Evolutionary conservation across 2,888 invertebrate genomes (phyloP).

Genomic region (Drosophila phalerata): DNA sequence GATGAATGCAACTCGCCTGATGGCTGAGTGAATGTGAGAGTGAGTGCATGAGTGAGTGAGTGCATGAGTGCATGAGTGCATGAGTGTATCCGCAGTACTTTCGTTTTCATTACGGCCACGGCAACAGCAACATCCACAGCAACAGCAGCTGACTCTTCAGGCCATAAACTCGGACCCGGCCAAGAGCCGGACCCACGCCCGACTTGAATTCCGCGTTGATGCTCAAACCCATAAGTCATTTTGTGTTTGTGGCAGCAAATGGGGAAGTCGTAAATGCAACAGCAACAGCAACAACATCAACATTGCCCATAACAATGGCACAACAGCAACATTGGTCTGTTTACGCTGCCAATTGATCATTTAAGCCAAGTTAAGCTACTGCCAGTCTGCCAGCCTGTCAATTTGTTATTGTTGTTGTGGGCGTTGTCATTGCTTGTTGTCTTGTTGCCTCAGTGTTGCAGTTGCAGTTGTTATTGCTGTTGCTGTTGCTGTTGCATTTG

Average conservation of each 20-base stretch:
- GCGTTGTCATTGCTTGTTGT: conserved; percentile 61
- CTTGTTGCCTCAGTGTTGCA: conserved; percentile 6
- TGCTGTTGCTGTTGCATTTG: conserved; percentile 24
- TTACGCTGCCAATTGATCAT: conserved; percentile 78
- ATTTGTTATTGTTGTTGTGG: conserved; percentile 70
- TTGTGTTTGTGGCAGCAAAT: conserved; percentile 61
- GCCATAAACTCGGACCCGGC: conserved; percentile 30
- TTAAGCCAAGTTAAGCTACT: conserved; percentile 72
- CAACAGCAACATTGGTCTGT: conserved; percentile 48
- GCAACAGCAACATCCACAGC: conserved; percentile 43
- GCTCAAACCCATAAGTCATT: conserved; percentile 78
- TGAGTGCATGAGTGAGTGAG: conserved; percentile 29
- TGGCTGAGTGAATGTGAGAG: conserved; percentile 10
- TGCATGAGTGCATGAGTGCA: conserved; percentile 37
- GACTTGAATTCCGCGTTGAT: conserved; percentile 75
- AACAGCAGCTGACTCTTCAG: conserved; percentile 60
- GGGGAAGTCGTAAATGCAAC: conserved; percentile 79
- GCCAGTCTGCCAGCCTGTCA: conserved; percentile 53
- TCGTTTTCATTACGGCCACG: conserved; percentile 77
- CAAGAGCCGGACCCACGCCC: conserved; percentile 44
- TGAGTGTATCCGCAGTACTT: conserved; percentile 63
- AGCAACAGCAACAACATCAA: conserved; percentile 25
- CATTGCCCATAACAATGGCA: not conserved
- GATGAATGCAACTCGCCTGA: not conserved
- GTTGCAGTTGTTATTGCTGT: conserved; percentile 15